Evolutionary conservation across 2,113 vertebrate genomes (phyloP).

Genomic region (Malurus elegans): DNA sequence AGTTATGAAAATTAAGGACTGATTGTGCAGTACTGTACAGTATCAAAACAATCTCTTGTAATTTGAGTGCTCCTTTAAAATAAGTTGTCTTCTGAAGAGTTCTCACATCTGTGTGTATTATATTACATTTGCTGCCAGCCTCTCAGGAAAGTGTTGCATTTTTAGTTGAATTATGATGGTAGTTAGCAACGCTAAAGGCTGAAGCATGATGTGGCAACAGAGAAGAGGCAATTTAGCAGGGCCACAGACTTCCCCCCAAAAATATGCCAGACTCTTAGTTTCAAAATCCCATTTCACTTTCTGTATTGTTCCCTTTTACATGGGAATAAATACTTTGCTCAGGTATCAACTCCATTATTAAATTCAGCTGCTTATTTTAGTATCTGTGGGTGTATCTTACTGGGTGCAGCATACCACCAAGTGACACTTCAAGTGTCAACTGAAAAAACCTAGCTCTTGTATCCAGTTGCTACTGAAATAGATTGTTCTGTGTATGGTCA

Average conservation of each 20-base stretch:
- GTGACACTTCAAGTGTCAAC: not conserved
- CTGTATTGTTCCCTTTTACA: not conserved
- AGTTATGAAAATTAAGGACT: not conserved
- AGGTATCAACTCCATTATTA: not conserved
- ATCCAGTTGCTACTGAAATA: not conserved
- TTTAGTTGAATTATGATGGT: not conserved
- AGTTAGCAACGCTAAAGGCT: not conserved
- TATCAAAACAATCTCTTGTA: not conserved
- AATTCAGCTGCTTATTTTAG: not conserved
- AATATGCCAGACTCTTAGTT: not conserved
- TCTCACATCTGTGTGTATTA: not conserved
- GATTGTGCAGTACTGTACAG: not conserved
- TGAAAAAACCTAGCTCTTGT: not conserved
- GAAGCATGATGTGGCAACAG: not conserved
- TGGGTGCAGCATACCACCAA: not conserved
- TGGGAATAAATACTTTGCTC: not conserved
- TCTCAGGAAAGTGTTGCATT: not conserved
- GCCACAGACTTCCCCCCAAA: not conserved
- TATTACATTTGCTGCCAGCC: not conserved
- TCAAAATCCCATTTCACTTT: not conserved
- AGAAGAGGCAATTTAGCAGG: not conserved
- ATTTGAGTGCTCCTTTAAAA: not conserved
- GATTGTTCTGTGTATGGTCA: not conserved
- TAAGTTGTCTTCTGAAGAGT: not conserved
- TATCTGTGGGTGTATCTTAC: rapidly evolving